These are phyloP conservation scores for Allacma fusca DNA, from an alignment of 2,888 invertebrate genomes.

Conservation along the genomic window DNA sequence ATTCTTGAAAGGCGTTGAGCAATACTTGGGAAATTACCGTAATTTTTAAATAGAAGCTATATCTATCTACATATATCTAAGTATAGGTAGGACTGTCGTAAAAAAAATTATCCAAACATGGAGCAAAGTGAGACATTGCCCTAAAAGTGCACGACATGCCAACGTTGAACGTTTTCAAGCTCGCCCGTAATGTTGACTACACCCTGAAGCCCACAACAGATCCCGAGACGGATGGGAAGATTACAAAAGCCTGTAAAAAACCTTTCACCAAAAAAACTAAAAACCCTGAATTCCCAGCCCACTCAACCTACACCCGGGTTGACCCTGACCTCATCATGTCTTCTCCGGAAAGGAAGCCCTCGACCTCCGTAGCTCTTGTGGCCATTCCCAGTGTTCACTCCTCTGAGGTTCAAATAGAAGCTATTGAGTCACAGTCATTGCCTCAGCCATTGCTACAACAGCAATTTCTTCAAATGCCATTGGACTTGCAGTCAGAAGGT, in stretches of 20 bases:
- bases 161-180: slow-evolving; percentile 38
- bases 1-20: too few relatives aligned
- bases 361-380: neutral
- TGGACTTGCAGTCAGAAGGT: too few relatives aligned
- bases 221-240: neutral
- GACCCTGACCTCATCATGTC: slow-evolving; percentile 19
- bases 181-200: slow-evolving; percentile 39
- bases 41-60: too few relatives aligned
- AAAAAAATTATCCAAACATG: neutral
- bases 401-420: neutral
- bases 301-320: slow-evolving; percentile 22
- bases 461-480: too few relatives aligned
- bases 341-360: neutral
- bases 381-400: neutral
- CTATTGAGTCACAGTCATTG: too few relatives aligned
- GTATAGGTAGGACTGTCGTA: too few relatives aligned
- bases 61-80: too few relatives aligned
- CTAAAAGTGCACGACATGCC: slow-evolving; percentile 9
- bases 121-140: neutral
- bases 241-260: neutral
- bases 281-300: neutral
- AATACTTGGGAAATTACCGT: too few relatives aligned
- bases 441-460: too few relatives aligned
- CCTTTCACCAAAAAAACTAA: neutral
- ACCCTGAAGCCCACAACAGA: neutral